Conservation (phyloP, 2,797 vertebrate genomes). For the Sebastes jordani region DNA sequence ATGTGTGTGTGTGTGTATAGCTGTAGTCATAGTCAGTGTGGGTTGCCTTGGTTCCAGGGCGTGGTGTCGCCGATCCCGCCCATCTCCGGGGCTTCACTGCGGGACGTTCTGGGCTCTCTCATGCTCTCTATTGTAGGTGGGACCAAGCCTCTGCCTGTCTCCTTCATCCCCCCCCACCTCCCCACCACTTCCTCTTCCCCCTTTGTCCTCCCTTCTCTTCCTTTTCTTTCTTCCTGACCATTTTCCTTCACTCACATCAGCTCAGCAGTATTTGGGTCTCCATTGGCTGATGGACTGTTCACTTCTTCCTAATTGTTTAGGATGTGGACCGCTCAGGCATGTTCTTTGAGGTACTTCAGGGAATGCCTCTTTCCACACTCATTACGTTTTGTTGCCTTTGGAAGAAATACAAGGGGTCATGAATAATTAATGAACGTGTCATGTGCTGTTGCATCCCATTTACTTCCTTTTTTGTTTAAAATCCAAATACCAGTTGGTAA, state of each 20-base stretch:
- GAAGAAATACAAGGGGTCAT: constrained; percentile 44
- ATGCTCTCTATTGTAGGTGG: constrained; percentile 86
- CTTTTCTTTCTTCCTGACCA: constrained; percentile 45
- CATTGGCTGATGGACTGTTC: constrained; percentile 50
- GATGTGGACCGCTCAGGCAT: constrained; percentile 55
- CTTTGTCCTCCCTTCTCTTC: neutral
- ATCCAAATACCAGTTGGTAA: neutral
- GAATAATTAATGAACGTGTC: constrained; percentile 46
- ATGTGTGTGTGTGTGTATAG: neutral
- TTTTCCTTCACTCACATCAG: constrained; percentile 52
- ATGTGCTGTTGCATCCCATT: neutral
- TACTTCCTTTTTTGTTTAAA: neutral
- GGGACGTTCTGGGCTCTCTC: constrained; percentile 83
- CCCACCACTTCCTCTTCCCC: neutral
- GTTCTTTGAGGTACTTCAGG: constrained; percentile 49
- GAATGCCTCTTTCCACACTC: constrained; percentile 40
- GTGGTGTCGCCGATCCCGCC: constrained; percentile 72
- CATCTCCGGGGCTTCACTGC: constrained; percentile 80
- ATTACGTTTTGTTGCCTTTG: constrained; percentile 26
- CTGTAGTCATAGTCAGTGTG: constrained; percentile 56
- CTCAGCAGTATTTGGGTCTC: constrained; percentile 42
- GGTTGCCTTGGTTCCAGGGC: constrained; percentile 79
- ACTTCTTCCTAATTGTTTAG: constrained; percentile 52
- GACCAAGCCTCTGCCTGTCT: constrained; percentile 65
- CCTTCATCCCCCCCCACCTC: neutral